Conservation (phyloP, 1,140 invertebrate species). For the Apocrypta bakeri region DNA sequence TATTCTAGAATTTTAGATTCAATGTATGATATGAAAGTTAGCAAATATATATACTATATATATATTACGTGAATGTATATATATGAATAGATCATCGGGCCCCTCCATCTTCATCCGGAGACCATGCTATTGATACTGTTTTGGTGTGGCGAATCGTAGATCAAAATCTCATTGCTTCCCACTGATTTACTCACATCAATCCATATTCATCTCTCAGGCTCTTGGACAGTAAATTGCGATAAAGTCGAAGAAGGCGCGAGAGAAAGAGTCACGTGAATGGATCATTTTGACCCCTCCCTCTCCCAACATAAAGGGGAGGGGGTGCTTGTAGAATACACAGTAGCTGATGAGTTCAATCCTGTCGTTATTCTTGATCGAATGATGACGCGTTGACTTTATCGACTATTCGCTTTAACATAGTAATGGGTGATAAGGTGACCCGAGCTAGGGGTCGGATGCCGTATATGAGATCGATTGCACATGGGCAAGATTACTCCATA, state of each 20-base stretch:
- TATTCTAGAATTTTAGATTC: no score
- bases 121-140: background rate
- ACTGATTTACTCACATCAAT: constrained; percentile 24
- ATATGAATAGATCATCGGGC: no score
- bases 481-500: background rate
- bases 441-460: background rate
- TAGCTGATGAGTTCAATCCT: constrained; percentile 33
- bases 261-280: constrained; percentile 4
- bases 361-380: constrained; percentile 38
- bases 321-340: background rate
- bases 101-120: no score
- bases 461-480: background rate
- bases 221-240: constrained; percentile 34
- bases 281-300: background rate
- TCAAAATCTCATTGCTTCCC: background rate
- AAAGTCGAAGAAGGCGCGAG: constrained; percentile 24
- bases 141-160: background rate
- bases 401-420: constrained; percentile 10
- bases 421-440: constrained; percentile 34
- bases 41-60: no score
- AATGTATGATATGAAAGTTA: no score
- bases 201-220: constrained; percentile 24
- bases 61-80: no score
- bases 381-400: constrained; percentile 43
- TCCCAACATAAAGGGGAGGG: background rate